Percentiles rank a stretch among this genome's conserved stretches.
phyloP scores from a whole-genome alignment of 2,113 vertebrate genomes.

The Etheostoma spectabile region DNA sequence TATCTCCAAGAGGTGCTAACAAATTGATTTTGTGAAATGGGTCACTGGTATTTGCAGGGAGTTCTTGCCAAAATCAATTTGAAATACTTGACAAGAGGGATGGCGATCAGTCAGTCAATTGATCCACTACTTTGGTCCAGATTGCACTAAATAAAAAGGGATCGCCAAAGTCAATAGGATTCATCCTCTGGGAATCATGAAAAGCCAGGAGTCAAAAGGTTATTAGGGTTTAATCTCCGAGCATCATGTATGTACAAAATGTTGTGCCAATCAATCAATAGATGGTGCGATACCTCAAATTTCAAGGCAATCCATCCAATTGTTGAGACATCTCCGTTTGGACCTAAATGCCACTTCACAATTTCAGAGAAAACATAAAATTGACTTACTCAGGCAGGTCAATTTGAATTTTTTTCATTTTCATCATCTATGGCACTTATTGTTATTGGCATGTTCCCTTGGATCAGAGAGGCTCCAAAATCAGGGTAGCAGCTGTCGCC shows the following conservation, averaged over 20 bases:
- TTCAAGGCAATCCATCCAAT: neutral
- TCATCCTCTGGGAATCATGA: neutral
- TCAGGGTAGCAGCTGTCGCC: no score
- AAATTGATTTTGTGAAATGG: neutral
- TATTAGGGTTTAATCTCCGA: neutral
- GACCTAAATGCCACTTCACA: neutral
- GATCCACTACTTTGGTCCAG: no score
- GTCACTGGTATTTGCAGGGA: neutral
- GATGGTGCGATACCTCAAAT: neutral
- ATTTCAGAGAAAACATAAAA: neutral
- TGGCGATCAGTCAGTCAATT: neutral
- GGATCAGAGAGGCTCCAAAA: no score
- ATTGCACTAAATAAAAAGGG: neutral
- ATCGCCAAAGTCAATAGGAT: neutral
- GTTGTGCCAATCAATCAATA: neutral
- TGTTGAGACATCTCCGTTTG: neutral
- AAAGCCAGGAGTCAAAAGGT: neutral
- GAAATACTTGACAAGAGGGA: no score
- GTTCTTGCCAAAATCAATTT: no score
- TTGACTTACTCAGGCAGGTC: no score
- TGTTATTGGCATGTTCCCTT: no score
- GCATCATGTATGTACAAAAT: neutral
- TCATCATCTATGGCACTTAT: no score
- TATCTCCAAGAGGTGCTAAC: neutral
- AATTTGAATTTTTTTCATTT: no score